Conservation (phyloP, 2,797 vertebrate genomes). For the Oreochromis mossambicus region DNA sequence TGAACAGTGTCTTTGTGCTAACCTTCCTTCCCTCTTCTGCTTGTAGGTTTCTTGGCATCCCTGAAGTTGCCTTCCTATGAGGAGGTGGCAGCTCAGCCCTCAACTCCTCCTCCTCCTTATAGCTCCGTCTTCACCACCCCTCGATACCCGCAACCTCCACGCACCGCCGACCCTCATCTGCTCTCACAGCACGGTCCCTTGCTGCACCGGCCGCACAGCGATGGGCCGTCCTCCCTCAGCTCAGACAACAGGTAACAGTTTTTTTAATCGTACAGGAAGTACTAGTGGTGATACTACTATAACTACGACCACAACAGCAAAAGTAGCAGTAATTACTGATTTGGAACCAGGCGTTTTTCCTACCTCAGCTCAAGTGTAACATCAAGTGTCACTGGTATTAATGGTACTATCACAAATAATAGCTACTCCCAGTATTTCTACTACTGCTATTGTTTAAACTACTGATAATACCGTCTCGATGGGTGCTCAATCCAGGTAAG, state of each 20-base stretch:
- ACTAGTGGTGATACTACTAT: neutral
- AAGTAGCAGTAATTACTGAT: neutral
- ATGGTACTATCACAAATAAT: neutral
- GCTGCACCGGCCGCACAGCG: conserved; percentile 68
- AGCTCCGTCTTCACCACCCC: conserved; percentile 76
- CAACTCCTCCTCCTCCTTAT: conserved; percentile 90
- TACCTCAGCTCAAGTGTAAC: neutral
- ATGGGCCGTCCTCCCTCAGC: conserved; percentile 79
- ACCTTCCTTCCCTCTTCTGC: neutral
- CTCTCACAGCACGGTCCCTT: conserved; percentile 79
- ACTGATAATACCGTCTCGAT: neutral
- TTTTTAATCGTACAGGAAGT: neutral
- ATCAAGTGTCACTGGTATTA: neutral
- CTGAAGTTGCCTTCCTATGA: conserved; percentile 94
- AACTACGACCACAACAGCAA: neutral
- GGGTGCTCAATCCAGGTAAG: neutral
- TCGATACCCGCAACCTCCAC: conserved; percentile 67
- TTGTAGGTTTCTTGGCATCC: conserved; percentile 83
- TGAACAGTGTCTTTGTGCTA: neutral
- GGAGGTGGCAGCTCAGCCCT: conserved; percentile 87
- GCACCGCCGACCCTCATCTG: conserved; percentile 64
- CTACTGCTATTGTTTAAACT: neutral
- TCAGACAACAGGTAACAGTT: conserved; percentile 77
- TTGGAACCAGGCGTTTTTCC: neutral
- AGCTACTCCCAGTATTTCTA: neutral